These are phyloP conservation scores for Ormia ochracea DNA, from an alignment of 2,888 invertebrate species.

Conservation along the genomic window DNA sequence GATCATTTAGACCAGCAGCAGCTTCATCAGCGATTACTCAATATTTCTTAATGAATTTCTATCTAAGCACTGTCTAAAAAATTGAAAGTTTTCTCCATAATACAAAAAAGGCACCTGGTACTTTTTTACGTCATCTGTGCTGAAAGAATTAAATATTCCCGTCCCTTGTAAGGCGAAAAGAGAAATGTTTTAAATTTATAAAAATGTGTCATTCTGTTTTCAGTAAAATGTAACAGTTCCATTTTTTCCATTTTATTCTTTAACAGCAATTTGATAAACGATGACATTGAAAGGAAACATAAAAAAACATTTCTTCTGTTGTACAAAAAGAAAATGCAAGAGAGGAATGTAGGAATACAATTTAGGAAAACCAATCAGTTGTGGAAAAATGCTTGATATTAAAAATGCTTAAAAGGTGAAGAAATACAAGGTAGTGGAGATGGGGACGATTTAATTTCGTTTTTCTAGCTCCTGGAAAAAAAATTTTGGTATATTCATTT, in stretches of 20 bases:
- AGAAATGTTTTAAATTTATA: background rate
- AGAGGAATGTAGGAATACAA: conserved; percentile 1
- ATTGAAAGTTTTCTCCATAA: no score
- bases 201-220: conserved; percentile 37
- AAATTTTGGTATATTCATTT: conserved; percentile 35
- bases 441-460: background rate
- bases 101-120: no score
- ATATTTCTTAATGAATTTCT: no score
- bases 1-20: no score
- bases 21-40: no score
- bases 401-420: background rate
- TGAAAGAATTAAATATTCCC: no score
- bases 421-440: background rate
- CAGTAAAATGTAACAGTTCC: conserved; percentile 4
- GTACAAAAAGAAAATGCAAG: no score
- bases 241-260: background rate
- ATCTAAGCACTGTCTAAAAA: no score
- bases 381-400: conserved; percentile 19
- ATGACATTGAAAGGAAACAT: conserved; percentile 40
- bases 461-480: background rate
- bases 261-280: conserved; percentile 47
- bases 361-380: conserved; percentile 49
- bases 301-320: background rate
- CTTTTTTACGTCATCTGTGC: no score
- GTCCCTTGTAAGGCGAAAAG: no score